Evolutionary conservation across 2,797 vertebrate species (phyloP).

Genomic region (Iguana delicatissima): DNA sequence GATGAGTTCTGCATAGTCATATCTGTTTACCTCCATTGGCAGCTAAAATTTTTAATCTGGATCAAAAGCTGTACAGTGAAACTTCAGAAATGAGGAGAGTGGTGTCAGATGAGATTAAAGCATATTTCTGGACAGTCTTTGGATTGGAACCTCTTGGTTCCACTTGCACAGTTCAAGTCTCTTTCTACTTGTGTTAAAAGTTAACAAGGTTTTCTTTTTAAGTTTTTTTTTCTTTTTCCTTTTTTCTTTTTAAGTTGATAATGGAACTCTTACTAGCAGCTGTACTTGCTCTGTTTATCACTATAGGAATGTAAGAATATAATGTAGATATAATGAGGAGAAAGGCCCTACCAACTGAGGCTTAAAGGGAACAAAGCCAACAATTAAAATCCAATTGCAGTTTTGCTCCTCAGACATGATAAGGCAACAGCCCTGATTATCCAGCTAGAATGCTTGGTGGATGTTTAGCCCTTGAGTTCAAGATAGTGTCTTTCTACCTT

Average conservation of each 20-base stretch:
- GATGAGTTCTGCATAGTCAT: background rate
- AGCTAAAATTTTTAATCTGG: background rate
- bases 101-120: background rate
- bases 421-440: background rate
- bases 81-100: background rate
- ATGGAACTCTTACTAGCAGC: background rate
- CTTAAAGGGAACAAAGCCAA: background rate
- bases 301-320: background rate
- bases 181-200: background rate
- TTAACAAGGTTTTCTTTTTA: background rate
- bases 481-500: background rate
- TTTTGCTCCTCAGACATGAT: background rate
- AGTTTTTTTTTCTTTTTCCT: background rate
- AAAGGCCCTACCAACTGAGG: background rate
- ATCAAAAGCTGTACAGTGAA: background rate
- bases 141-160: background rate
- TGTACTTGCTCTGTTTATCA: background rate
- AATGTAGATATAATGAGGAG: background rate
- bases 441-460: background rate
- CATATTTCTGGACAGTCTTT: background rate
- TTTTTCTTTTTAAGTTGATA: background rate
- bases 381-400: too few species aligned
- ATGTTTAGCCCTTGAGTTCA: background rate
- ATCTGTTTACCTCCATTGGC: background rate
- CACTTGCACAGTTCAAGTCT: background rate